Evolutionary conservation across 2,797 vertebrate species (phyloP), one percentile per base, ranked within the genome.

Genomic region (Esox lucius): DNA sequence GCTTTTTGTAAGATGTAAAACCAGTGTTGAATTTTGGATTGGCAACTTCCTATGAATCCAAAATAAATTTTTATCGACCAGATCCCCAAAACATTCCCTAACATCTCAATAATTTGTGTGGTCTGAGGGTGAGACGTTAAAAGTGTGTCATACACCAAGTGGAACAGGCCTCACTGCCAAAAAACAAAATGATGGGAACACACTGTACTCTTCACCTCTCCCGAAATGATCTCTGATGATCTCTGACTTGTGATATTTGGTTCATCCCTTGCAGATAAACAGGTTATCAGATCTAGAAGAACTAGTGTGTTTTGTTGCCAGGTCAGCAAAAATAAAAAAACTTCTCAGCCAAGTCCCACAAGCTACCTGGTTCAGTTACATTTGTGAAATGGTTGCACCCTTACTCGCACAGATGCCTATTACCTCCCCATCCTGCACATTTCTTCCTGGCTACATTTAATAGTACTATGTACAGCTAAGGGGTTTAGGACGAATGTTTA

Each of bases 241-340:
- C 4, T 4, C 12, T 46, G 42, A 13, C 8, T 13, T 46, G 3
- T 46, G 9, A 46, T 12, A 13, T 46, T 46, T 11, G 12, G 42
- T 46, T 46, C 42, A 46, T 46, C 42, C 42, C 42, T 46, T 13
- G 42, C 42, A 13, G 42, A 46, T 46, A 46, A 46, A 46, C 42
- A 46, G 42, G 42, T 46, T 8, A 13, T 46, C 12, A 46, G 42
- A 46, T 46, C 42, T 51, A 68, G 19, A n/a, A 8, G 0, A 7
- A 26, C 31, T 33, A 71, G 71, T 85, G 64, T 85, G 80, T 86
- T 79, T 2, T 28, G 35, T 67, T 77, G 78, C 87, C 83, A 87
- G 19, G 48, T 48, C 12, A 19, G 42, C 42, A 39, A 5, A 42
- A 46, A 26, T 61, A 71, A 33, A 73, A 31, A 46, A 64, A 64